Base-by-base conservation (phyloP, 2,888 invertebrate genomes). In the Nowickia ferox region DNA sequence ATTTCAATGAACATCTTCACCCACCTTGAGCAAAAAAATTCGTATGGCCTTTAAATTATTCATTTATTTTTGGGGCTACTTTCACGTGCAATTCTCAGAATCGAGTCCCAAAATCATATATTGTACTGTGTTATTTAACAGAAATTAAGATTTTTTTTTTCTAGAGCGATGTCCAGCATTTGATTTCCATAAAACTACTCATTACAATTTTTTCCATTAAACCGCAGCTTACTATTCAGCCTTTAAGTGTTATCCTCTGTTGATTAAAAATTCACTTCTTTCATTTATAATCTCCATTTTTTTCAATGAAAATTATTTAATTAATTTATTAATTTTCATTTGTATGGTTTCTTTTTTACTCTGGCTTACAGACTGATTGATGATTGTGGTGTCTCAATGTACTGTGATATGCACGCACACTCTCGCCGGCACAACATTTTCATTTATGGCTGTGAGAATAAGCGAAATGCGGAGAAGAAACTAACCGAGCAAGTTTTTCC, bases 371-470 rank as follows among this genome's bases (percentile, higher is more conserved):
- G 97, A 93, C 94, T 97, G 92, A 95, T 97, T 93, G 97, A 97
- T 92, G 97, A 97, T 93, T 96, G 97, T 92, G 97, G 97, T 40
- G 96, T 98, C 76, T 96, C 96, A 68, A 95, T 98, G 95, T 98
- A 97, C 92, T 96, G 98, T 92, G 98, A 98, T 93, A 95, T 98
- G 89, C 98, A 98, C 92, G 98, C 98, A 48, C 99, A 99, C 93
- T 98, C 98, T 38, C 94, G 98, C 87, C 96, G 96, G 92, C 97
- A 98, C 93, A 99, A 99, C 92, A 96, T 98, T 90, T 99, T 99
- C 93, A 96, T 98, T 90, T 99, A 98, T 92, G 99, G 99, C 88
- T 99, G 99, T 93, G 97, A 97, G 94, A 97, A 96, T 93, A 94
- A 96, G 89, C 94, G 96, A 90, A 95, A 95, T 88, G 94, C 95